Base-by-base conservation (phyloP, 2,113 vertebrate species). In the Taxidea taxus region DNA sequence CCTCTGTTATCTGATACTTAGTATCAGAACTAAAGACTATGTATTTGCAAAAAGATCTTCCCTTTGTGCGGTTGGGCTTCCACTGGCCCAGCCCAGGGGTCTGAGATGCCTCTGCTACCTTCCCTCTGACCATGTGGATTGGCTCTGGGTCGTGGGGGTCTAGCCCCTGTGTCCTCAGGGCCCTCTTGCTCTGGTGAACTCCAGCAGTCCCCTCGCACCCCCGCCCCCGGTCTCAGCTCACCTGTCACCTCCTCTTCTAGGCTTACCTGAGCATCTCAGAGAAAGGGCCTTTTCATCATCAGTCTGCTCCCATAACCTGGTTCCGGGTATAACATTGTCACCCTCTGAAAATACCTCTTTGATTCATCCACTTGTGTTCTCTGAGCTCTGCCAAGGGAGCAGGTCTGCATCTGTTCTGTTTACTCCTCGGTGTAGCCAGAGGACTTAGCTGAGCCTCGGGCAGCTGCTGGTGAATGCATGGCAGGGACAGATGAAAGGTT, bases 61-160 rank as follows among this genome's bases (percentile, higher is more conserved):
- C 47, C 11, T 2, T 1, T 9, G 2, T 14, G 21, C 1, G 1
- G 8, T 0, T 4, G 39, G 18, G 3, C 7, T 39, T 21, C 2
- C 21, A 3, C 0, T 9, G 49, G 47, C 8, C 85, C 16, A 37
- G 44, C 47, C 6, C 8, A 14, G 0, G 4, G 68, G 78, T 14
- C 37, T 7, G 58, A 31, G 47, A 51, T 6, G 15, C 2, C 72
- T 7, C 62, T 56, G 51, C 20, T 16, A 2, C 11, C 27, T 31
- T 56, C n/a, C 44, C 3, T 2, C 44, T 27, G 37, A 29, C 12
- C 1, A 0, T 37, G 0, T 7, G 6, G 51, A 3, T 11, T 16
- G 18, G 44, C 6, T 64, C n/a, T 62, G 51, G 13, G 81, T 14
- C 4, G 1, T 4, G 7, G 34, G 29, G 20, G 37, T 7, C 49